Evolutionary conservation across 2,797 vertebrate species (phyloP).

Genomic region (Cryptoblepharus egeriae): DNA sequence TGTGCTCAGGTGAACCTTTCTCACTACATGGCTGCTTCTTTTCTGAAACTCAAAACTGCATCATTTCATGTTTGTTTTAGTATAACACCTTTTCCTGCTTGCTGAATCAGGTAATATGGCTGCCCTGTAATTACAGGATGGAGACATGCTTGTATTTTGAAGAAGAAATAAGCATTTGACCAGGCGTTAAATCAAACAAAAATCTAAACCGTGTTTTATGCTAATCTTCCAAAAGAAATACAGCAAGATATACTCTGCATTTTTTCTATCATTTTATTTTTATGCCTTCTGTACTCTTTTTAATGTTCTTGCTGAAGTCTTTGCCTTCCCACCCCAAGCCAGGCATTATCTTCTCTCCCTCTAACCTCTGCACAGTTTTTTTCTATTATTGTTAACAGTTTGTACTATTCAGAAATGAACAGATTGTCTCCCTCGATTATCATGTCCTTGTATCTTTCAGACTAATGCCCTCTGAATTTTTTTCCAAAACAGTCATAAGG

Average conservation of each 20-base stretch:
- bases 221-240: slow-evolving; percentile 53
- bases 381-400: slow-evolving; percentile 61
- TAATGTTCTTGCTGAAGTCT: slow-evolving; percentile 22
- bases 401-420: slow-evolving; percentile 61
- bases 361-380: slow-evolving; percentile 72
- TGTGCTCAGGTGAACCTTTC: background rate
- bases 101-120: background rate
- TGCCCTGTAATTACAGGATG: background rate
- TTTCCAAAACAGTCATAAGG: slow-evolving; percentile 66
- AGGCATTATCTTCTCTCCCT: slow-evolving; percentile 60
- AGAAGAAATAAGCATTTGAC: background rate
- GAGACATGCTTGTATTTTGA: background rate
- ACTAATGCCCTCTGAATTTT: slow-evolving; percentile 68
- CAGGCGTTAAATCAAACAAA: slow-evolving; percentile 37
- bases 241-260: slow-evolving; percentile 49
- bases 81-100: background rate
- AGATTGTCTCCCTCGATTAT: slow-evolving; percentile 75
- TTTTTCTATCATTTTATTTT: slow-evolving; percentile 62
- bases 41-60: background rate
- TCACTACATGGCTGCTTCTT: too few species aligned
- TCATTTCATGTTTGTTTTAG: background rate
- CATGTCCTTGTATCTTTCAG: slow-evolving; percentile 77
- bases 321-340: background rate
- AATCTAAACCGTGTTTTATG: slow-evolving; percentile 48
- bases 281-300: slow-evolving; percentile 52